These are phyloP conservation scores for Caenorhabditis sp. DNA, from an alignment of 2,888 invertebrate species.

Conservation along the genomic window DNA sequence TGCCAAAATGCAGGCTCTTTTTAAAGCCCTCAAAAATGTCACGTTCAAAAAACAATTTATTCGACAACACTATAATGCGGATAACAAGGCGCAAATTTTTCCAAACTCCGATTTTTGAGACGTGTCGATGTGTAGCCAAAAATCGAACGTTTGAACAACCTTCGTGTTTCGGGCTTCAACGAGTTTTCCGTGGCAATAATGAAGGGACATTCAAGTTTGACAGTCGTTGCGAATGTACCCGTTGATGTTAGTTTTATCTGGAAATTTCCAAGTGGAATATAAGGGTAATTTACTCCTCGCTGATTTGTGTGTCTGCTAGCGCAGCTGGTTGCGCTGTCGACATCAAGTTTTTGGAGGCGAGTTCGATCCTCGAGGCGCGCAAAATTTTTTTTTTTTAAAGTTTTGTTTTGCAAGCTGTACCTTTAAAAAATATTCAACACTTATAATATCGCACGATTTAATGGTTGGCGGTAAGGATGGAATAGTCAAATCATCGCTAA, in stretches of 20 bases:
- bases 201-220: conserved; percentile 29
- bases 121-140: conserved; percentile 25
- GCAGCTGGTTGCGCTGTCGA: no score
- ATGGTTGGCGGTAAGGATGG: conserved; percentile 21
- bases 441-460: conserved; percentile 31
- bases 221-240: conserved; percentile 15
- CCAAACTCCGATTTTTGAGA: conserved; percentile 23
- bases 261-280: no score
- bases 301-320: no score
- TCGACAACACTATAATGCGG: background rate
- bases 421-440: conserved; percentile 31
- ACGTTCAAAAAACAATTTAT: background rate
- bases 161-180: background rate
- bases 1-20: no score
- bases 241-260: conserved; percentile 19
- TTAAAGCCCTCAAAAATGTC: no score
- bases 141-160: conserved; percentile 21
- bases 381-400: background rate
- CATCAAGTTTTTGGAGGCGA: no score
- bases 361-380: no score
- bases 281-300: no score
- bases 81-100: background rate
- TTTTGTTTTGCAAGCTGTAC: background rate
- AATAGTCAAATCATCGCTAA: conserved; percentile 10
- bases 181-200: conserved; percentile 15